Evolutionary conservation across 2,113 vertebrate genomes (phyloP).

Genomic region (Phyllostomus discolor): DNA sequence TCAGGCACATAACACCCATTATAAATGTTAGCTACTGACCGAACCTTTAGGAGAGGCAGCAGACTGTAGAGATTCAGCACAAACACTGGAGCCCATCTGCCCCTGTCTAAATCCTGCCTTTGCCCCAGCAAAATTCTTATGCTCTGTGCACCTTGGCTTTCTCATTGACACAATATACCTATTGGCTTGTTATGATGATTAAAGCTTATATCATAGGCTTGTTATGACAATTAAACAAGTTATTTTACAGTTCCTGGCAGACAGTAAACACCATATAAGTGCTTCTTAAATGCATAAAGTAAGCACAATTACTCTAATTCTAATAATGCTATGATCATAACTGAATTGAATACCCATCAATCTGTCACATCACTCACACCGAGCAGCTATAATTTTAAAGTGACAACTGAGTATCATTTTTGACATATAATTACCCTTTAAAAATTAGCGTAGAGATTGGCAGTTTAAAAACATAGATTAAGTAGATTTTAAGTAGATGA

Average conservation of each 20-base stretch:
- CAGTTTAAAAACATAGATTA: constrained; percentile 47
- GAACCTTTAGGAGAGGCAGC: background rate
- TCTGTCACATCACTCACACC: background rate
- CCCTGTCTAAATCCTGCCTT: background rate
- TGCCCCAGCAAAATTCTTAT: background rate
- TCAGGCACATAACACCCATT: no score
- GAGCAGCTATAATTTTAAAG: constrained; percentile 34
- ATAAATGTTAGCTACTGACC: background rate
- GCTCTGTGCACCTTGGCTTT: background rate
- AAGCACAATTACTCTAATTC: constrained; percentile 1
- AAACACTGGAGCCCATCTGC: background rate
- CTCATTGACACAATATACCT: background rate
- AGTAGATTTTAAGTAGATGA: constrained; percentile 50
- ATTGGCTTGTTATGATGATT: background rate
- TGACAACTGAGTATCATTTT: constrained; percentile 1
- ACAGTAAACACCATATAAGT: background rate
- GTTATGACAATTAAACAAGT: background rate
- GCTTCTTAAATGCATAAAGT: background rate
- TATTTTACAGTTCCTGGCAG: background rate
- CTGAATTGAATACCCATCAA: background rate
- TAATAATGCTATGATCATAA: background rate
- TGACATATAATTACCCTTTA: constrained; percentile 35
- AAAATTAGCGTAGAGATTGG: constrained; percentile 32
- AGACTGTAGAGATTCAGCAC: background rate
- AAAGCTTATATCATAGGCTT: background rate